phyloP scores from a whole-genome alignment of 1,140 invertebrate genomes.

The Steinernema khuongi region DNA sequence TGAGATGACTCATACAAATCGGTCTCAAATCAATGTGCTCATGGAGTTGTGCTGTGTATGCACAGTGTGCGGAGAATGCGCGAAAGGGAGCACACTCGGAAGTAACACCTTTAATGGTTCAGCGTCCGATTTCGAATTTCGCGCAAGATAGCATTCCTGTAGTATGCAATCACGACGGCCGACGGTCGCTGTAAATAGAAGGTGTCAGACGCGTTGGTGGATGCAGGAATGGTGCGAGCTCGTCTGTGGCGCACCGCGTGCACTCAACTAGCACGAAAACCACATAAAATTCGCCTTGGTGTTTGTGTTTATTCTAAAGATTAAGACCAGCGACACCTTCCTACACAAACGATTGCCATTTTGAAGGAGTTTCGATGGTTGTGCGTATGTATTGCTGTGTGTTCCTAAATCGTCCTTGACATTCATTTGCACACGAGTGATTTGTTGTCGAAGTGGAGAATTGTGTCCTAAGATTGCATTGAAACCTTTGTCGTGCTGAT shows the following conservation, averaged over 20 bases:
- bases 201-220: background rate
- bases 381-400: background rate
- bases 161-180: background rate
- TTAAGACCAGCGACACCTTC: background rate
- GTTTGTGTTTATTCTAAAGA: slow-evolving; percentile 7
- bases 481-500: too few species aligned
- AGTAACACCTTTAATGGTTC: too few species aligned
- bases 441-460: too few species aligned
- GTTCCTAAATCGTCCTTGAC: too few species aligned
- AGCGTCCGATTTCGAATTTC: too few species aligned
- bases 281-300: slow-evolving; percentile 2
- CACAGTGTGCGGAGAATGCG: background rate
- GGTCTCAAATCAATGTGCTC: background rate
- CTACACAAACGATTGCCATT: background rate
- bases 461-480: too few species aligned
- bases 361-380: background rate
- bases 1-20: background rate
- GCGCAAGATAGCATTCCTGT: background rate
- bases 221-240: background rate
- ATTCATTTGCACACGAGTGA: too few species aligned
- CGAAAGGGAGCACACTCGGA: background rate
- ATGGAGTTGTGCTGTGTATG: background rate
- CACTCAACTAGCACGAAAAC: background rate
- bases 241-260: background rate
- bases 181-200: slow-evolving; percentile 1